Evolutionary conservation across 1,140 invertebrate species (phyloP).

Genomic region (Sitodiplosis mosellana): DNA sequence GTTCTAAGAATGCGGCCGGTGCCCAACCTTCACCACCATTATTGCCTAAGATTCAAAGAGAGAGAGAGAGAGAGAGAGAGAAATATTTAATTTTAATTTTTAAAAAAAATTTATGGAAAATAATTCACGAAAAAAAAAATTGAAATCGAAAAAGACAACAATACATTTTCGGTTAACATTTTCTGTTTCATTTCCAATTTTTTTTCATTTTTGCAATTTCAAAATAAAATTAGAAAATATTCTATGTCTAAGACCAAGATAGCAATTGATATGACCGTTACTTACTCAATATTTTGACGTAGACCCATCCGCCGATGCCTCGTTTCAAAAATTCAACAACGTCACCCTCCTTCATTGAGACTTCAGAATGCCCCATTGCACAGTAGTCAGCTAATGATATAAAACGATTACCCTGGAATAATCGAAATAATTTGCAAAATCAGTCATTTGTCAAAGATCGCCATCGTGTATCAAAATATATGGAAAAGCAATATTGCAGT

Average conservation of each 20-base stretch:
- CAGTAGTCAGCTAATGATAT: conserved; percentile 80
- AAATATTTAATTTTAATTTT: too few species aligned
- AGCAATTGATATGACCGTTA: conserved; percentile 3
- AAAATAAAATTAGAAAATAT: not conserved
- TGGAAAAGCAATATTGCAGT: not conserved
- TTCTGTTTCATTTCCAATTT: conserved; percentile 1
- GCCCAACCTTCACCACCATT: conserved; percentile 77
- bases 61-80: too few species aligned
- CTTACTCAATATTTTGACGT: conserved; percentile 59
- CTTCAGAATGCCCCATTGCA: conserved; percentile 71
- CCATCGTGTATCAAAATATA: too few species aligned
- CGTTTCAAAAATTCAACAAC: conserved; percentile 72
- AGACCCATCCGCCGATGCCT: conserved; percentile 89
- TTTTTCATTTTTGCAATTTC: not conserved
- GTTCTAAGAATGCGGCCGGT: conserved; percentile 80
- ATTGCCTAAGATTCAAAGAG: too few species aligned
- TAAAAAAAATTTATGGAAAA: too few species aligned
- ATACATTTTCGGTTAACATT: not conserved
- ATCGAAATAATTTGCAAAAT: too few species aligned
- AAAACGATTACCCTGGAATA: conserved; percentile 46
- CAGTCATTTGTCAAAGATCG: too few species aligned
- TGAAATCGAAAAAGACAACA: conserved; percentile 5
- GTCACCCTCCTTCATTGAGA: conserved; percentile 76
- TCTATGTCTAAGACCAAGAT: not conserved
- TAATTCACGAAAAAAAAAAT: not conserved